A percentile compares a stretch with the other conserved stretches of the same genome.
Evolutionary conservation across 2,797 vertebrate genomes (phyloP).

Genomic region (Enteromius thamalakanensis): DNA sequence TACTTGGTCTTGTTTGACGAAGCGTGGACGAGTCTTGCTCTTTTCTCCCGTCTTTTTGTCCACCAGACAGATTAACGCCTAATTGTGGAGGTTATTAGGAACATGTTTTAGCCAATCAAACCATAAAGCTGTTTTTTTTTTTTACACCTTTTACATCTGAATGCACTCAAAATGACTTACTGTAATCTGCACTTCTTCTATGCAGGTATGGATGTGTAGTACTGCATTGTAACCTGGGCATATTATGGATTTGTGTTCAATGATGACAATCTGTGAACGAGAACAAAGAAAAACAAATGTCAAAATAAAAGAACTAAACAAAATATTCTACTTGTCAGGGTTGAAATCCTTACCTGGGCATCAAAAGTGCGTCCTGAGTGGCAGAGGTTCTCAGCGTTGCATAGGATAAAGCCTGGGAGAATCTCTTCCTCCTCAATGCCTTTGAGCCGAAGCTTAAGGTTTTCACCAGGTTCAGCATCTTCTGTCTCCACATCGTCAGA

Average conservation of each 20-base stretch:
- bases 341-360: constrained; percentile 83
- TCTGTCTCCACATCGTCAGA: constrained; percentile 98
- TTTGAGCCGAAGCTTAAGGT: constrained; percentile 96
- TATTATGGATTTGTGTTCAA: constrained; percentile 99
- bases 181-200: constrained; percentile 98
- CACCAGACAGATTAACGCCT: constrained; percentile 99
- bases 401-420: constrained; percentile 97
- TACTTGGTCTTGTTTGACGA: constrained; percentile 99
- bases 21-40: constrained; percentile 95
- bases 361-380: constrained; percentile 98
- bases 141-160: neutral
- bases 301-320: neutral
- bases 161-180: constrained; percentile 76
- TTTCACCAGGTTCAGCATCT: constrained; percentile 91
- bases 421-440: constrained; percentile 99
- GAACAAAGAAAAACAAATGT: constrained; percentile 28
- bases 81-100: neutral
- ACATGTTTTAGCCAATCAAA: neutral
- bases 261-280: constrained; percentile 93
- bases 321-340: neutral
- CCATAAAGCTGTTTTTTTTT: neutral
- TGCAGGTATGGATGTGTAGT: constrained; percentile 98
- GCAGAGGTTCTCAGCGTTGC: constrained; percentile 95
- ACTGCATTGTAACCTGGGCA: constrained; percentile 99
- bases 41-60: constrained; percentile 99